phyloP scores from a whole-genome alignment of 2,888 invertebrate genomes.

The Acrobasis suavella region DNA sequence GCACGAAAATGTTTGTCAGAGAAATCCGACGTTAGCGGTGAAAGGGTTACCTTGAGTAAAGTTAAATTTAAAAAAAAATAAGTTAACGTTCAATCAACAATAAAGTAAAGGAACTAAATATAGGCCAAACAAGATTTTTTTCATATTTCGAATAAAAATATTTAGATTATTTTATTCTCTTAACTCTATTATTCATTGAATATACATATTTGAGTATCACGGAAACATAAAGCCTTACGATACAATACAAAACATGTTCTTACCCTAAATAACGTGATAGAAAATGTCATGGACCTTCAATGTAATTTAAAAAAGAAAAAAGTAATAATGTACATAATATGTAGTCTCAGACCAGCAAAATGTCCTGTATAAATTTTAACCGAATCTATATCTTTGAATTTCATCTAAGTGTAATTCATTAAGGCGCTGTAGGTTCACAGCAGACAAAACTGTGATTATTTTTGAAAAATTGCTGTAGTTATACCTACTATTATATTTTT shows the following conservation, averaged over 20 bases:
- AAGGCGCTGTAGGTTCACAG: too few relatives aligned
- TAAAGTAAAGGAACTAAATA: background rate
- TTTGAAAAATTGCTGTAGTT: too few relatives aligned
- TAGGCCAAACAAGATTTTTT: conserved; percentile 4
- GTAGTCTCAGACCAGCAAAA: background rate
- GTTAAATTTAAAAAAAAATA: too few relatives aligned
- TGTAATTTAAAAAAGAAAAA: background rate
- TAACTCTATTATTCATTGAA: conserved; percentile 1
- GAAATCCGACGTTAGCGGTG: too few relatives aligned
- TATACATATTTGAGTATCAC: conserved; percentile 32
- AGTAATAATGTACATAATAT: background rate
- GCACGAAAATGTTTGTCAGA: too few relatives aligned
- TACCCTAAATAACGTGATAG: background rate
- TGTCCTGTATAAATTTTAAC: background rate
- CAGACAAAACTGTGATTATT: too few relatives aligned
- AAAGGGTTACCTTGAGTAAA: too few relatives aligned
- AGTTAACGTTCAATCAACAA: background rate
- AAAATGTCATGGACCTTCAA: conserved; percentile 7
- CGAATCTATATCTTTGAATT: too few relatives aligned
- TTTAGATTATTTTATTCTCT: background rate
- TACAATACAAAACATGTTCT: conserved; percentile 19
- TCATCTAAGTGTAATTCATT: too few relatives aligned
- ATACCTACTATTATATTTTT: too few relatives aligned
- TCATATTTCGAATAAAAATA: background rate
- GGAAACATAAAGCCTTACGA: conserved; percentile 6